Evolutionary conservation across 2,888 invertebrate species (phyloP), one percentile per base, ranked within the genome.

Genomic region (Apodemia duryi): DNA sequence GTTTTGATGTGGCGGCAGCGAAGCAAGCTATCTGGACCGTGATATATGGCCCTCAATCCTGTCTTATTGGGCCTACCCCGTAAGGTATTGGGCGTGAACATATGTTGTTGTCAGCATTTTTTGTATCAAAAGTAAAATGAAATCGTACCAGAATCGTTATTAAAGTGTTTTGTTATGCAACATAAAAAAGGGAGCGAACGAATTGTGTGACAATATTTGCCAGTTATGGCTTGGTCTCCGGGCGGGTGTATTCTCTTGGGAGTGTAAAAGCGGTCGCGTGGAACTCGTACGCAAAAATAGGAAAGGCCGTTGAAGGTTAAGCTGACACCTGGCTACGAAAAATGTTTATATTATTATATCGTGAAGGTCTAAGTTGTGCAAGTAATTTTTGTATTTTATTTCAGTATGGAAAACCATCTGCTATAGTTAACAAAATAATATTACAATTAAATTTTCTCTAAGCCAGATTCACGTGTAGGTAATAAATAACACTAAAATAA

Each of bases 161-260:
- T 43, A 64, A 57, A 49, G 57, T 32, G 57, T 61, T 65, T 72
- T 70, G 68, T 71, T 66, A 68, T 63, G 70, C 63, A 70, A 70
- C 67, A 82, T 84, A 83, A 84, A 81, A 81, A 79, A 75, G 75
- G 79, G 73, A 73, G 77, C 73, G 72, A 79, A 74, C 76, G 77
- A 81, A 80, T 83, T 79, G 83, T 85, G 84, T 77, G 79, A 81
- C 76, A 74, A 81, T 83, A 80, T 84, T 81, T 80, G 82, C 72
- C 76, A 74, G 82, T 74, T 76, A 66, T 62, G 75, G 75, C 70
- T 72, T 73, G 79, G 82, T 84, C 85, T 81, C 86, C 75, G 68
- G 73, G 79, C 77, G 80, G 77, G 74, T 73, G 72, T 49, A 74
- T 75, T 85, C 88, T 86, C 88, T 66, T 67, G 88, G 80, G 88